A percentile compares a stretch with the other conserved stretches of the same genome.
Evolutionary conservation across 2,888 invertebrate species (phyloP).

Genomic region (Dichetophora obliterata): DNA sequence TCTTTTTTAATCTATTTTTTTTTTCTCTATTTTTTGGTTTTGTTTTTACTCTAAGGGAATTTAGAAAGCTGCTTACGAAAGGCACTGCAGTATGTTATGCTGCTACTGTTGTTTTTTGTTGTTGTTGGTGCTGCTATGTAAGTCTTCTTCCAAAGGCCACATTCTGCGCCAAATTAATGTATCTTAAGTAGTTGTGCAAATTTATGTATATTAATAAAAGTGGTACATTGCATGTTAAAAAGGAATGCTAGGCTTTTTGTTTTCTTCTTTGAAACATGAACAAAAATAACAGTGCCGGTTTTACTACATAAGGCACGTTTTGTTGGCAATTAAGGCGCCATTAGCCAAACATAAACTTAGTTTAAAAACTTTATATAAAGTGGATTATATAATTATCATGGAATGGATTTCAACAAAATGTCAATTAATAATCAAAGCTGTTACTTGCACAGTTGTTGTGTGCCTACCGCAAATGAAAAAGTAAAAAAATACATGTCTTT

Average conservation of each 20-base stretch:
- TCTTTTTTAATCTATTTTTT: background rate
- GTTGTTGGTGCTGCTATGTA: background rate
- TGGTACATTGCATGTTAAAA: background rate
- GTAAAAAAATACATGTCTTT: too few relatives aligned
- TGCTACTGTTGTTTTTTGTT: background rate
- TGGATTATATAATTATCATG: too few relatives aligned
- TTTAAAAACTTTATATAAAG: too few relatives aligned
- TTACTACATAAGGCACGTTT: too few relatives aligned
- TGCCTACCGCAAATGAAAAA: too few relatives aligned
- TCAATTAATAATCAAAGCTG: too few relatives aligned
- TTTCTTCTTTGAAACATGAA: background rate
- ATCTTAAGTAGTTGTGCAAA: constrained; percentile 16
- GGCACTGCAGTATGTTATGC: background rate
- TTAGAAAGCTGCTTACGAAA: background rate
- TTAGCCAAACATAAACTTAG: too few relatives aligned
- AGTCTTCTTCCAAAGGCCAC: constrained; percentile 6
- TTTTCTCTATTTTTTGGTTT: background rate
- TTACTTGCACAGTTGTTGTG: too few relatives aligned
- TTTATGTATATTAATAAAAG: constrained; percentile 24
- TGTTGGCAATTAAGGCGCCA: too few relatives aligned
- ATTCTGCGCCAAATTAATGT: constrained; percentile 16
- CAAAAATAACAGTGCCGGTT: too few relatives aligned
- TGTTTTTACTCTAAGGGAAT: background rate
- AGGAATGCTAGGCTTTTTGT: too few relatives aligned
- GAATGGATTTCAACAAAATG: too few relatives aligned